Evolutionary conservation across 2,888 invertebrate species (phyloP).

Genomic region (Molorchus minor): DNA sequence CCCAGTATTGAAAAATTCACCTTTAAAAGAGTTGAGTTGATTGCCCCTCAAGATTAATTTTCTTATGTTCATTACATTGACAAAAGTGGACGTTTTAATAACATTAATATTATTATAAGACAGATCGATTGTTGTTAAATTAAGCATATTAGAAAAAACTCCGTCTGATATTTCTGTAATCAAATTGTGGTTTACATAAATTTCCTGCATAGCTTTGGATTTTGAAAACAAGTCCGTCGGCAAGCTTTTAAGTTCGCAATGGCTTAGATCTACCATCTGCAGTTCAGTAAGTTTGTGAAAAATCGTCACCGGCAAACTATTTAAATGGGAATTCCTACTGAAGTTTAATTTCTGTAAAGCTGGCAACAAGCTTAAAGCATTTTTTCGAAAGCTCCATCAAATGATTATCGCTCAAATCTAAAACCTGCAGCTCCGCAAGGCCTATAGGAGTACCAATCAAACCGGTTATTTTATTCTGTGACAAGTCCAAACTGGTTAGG

Average conservation of each 20-base stretch:
- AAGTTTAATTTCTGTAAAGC: conserved; percentile 78
- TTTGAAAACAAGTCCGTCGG: conserved; percentile 77
- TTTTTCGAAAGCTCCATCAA: conserved; percentile 76
- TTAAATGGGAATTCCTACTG: conserved; percentile 77
- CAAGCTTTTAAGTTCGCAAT: conserved; percentile 77
- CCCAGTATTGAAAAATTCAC: conserved; percentile 86
- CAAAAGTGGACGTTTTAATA: conserved; percentile 79
- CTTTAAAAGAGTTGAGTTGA: conserved; percentile 80
- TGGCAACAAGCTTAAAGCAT: conserved; percentile 73
- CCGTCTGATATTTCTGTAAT: conserved; percentile 81
- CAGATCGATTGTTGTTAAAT: conserved; percentile 78
- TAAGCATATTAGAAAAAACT: conserved; percentile 79
- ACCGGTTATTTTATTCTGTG: conserved; percentile 77
- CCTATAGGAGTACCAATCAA: conserved; percentile 72
- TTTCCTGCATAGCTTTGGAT: conserved; percentile 71
- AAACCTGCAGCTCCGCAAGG: conserved; percentile 70
- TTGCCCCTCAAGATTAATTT: conserved; percentile 79
- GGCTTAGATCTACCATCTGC: conserved; percentile 76
- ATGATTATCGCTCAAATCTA: conserved; percentile 84
- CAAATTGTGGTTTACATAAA: conserved; percentile 77
- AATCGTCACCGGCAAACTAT: conserved; percentile 70
- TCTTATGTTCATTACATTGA: conserved; percentile 79
- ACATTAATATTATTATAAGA: conserved; percentile 81
- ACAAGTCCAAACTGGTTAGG: conserved; percentile 75
- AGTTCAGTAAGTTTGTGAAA: conserved; percentile 77